phyloP scores from a whole-genome alignment of 2,113 vertebrate genomes.

The Dolichallabes microphthalmus region DNA sequence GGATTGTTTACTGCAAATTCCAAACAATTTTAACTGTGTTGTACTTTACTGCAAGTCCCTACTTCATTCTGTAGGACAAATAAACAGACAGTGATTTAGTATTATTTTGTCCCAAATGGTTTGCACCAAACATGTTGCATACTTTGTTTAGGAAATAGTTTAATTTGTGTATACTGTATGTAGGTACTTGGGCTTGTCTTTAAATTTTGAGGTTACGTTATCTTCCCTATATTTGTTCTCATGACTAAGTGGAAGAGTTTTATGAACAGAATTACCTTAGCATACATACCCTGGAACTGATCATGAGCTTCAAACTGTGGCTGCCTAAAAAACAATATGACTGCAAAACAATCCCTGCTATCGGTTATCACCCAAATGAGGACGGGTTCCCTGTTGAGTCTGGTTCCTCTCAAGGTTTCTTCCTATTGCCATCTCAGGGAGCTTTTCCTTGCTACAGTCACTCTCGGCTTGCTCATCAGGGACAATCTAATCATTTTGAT shows the following conservation, averaged over 20 bases:
- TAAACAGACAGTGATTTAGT: not conserved
- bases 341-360: too few relatives aligned
- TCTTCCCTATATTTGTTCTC: not conserved
- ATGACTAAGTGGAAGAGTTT: not conserved
- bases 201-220: not conserved
- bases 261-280: slow-evolving; percentile 42
- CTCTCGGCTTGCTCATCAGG: too few relatives aligned
- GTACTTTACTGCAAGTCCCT: not conserved
- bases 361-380: too few relatives aligned
- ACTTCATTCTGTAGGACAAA: not conserved
- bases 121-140: not conserved
- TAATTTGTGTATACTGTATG: not conserved
- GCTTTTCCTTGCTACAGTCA: too few relatives aligned
- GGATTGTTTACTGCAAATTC: not conserved
- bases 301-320: slow-evolving; percentile 19
- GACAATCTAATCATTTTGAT: too few relatives aligned
- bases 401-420: too few relatives aligned
- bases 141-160: not conserved
- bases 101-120: not conserved
- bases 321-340: too few relatives aligned
- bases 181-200: not conserved
- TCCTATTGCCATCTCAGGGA: too few relatives aligned
- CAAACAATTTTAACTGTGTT: not conserved
- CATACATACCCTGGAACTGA: slow-evolving; percentile 14
- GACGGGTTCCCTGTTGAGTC: too few relatives aligned